Conservation (phyloP, 2,797 vertebrate species). For the Apodemus agrarius region DNA sequence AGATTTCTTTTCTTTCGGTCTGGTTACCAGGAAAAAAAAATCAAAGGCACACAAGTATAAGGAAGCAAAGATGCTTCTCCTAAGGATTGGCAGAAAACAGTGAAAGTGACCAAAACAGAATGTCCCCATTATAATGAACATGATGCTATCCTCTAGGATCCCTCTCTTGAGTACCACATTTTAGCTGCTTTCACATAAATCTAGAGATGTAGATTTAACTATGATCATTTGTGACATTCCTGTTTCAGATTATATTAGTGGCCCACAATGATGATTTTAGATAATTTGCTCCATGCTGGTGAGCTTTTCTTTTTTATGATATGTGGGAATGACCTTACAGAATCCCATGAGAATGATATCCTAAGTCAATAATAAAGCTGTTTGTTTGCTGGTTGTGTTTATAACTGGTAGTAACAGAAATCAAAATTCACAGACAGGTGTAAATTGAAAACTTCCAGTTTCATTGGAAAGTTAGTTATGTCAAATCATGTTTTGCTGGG, state of each 20-base stretch:
- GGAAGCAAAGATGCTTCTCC: not conserved
- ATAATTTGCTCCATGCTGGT: not conserved
- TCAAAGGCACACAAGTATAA: not conserved
- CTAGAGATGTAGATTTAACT: not conserved
- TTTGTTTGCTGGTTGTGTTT: not conserved
- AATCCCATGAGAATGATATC: not conserved
- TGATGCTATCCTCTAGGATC: rapidly evolving
- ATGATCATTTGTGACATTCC: not conserved
- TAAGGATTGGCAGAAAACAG: not conserved
- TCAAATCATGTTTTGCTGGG: not conserved
- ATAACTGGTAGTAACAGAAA: not conserved
- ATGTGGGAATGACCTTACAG: not conserved
- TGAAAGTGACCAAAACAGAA: not conserved
- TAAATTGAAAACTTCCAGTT: not conserved
- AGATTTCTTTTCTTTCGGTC: not conserved
- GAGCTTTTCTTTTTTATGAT: not conserved
- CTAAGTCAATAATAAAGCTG: not conserved
- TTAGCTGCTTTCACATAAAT: not conserved
- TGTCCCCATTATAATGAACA: too few species aligned
- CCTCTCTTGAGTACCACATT: not conserved
- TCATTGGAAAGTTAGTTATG: not conserved
- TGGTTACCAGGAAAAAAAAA: not conserved
- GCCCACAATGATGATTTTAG: not conserved
- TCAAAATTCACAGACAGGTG: not conserved
- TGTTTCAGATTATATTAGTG: not conserved